Percentiles rank a stretch among this genome's conserved stretches.
phyloP scores from a whole-genome alignment of 2,888 invertebrate species.

The Caenorhabditis plicata region DNA sequence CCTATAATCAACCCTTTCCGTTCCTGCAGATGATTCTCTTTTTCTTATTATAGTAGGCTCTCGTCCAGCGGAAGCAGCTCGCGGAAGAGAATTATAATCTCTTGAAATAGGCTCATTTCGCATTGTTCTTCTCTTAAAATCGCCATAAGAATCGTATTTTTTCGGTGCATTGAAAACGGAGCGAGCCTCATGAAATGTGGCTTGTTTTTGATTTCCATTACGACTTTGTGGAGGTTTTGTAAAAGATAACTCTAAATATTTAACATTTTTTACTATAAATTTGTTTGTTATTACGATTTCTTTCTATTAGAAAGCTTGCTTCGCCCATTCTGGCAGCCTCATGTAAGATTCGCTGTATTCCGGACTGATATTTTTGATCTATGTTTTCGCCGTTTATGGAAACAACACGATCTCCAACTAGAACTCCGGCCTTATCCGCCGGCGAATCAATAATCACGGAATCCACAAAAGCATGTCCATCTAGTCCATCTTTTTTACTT shows the following conservation, averaged over 20 bases:
- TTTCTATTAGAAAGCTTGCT: slow-evolving; percentile 37
- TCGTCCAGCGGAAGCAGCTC: slow-evolving; percentile 11
- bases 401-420: slow-evolving; percentile 65
- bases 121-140: slow-evolving; percentile 41
- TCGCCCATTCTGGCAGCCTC: slow-evolving; percentile 55
- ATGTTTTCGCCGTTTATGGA: slow-evolving; percentile 64
- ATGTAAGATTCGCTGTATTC: slow-evolving; percentile 63
- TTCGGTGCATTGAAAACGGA: slow-evolving; percentile 28
- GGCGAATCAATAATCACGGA: slow-evolving; percentile 65
- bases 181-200: slow-evolving; percentile 25
- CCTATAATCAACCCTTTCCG: no score
- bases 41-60: no score
- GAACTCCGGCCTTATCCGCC: slow-evolving; percentile 41
- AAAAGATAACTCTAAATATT: background rate
- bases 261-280: slow-evolving; percentile 1
- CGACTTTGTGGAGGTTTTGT: background rate
- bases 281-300: no score
- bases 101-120: no score
- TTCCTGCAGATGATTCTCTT: no score
- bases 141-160: slow-evolving; percentile 39
- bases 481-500: slow-evolving; percentile 63
- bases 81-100: slow-evolving; percentile 43
- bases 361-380: slow-evolving; percentile 55
- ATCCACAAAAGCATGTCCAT: slow-evolving; percentile 63
- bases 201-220: slow-evolving; percentile 8